Base-by-base conservation (phyloP, 2,113 vertebrate species). In the Pleuronectes platessa region DNA sequence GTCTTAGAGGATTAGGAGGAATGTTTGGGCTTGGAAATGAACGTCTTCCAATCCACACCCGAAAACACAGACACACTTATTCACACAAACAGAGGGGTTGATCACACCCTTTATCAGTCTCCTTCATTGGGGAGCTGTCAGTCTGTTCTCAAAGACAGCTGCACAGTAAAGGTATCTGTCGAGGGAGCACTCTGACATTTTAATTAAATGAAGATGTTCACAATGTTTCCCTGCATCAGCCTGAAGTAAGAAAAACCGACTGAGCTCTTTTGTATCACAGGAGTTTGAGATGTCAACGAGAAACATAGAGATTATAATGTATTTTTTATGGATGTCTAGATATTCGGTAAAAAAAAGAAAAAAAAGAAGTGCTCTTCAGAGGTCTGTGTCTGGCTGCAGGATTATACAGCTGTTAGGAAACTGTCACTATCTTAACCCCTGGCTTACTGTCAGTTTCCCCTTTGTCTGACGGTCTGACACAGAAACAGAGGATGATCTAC, bases 331-430 rank as follows among this genome's bases (percentile, higher is more conserved):
- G 13, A 17, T 7, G 45, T 15, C 18, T 5, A 49, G 3, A 2
- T 42, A 3, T 12, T 11, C 10, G 3, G 40, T 42, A 13, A 49
- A 5, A 5, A 56, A n/a, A n/a, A n/a, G n/a, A n/a, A 13, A 49
- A 5, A 5, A 18, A 63, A 45, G 65, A 24, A 7, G 23, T 31
- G 31, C 31, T 7, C 31, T 31, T 47, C 31, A 11, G 54, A 20
- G 2, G 18, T 54, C 14, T 49, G 20, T 40, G 45, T 68, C 70
- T 18, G 17, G 64, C 63, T 76, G 26, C 37, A 4, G 27, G 3
- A 10, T 8, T 12, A 54, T 68, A 71, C 86, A 86, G 84, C 87
- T 89, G 88, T 82, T 88, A 75, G 86, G 76, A 91, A 91, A 84
- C 61, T 74, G 87, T 73, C 27, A 68, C 61, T 60, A 55, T 74